Evolutionary conservation across 2,113 vertebrate species (phyloP).

Genomic region (Rana temporaria): DNA sequence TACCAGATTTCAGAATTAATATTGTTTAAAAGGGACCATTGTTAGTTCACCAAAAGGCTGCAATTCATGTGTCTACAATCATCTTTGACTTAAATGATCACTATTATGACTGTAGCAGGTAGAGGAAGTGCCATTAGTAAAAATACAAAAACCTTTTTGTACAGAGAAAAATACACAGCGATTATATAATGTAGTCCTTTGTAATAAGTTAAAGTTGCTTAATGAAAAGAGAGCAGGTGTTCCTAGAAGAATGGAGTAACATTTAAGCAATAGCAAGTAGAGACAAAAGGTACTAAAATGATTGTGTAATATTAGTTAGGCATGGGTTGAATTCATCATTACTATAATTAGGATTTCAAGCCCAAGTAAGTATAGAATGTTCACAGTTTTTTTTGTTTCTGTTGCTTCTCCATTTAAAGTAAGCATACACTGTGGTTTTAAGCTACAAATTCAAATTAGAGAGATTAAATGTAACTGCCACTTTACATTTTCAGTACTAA

Average conservation of each 20-base stretch:
- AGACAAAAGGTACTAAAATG: slow-evolving; percentile 2
- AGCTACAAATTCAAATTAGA: too few species aligned
- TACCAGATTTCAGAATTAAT: slow-evolving; percentile 14
- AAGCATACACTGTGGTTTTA: too few species aligned
- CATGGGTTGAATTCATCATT: slow-evolving; percentile 34
- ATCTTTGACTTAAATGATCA: slow-evolving; percentile 8
- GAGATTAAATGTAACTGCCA: too few species aligned
- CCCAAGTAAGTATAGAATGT: too few species aligned
- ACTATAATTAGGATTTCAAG: slow-evolving; percentile 80
- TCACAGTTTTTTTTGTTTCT: too few species aligned
- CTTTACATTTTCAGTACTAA: too few species aligned
- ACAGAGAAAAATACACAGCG: slow-evolving; percentile 3
- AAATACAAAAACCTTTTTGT: slow-evolving; percentile 9
- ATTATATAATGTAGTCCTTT: slow-evolving; percentile 39
- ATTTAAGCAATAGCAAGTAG: neutral
- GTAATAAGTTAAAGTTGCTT: slow-evolving; percentile 31
- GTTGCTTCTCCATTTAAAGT: too few species aligned
- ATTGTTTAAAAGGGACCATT: slow-evolving; percentile 8
- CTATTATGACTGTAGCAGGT: slow-evolving; percentile 26
- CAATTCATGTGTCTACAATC: slow-evolving; percentile 12
- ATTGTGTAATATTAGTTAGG: slow-evolving; percentile 10
- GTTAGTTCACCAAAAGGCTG: slow-evolving; percentile 12
- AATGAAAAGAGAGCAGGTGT: slow-evolving; percentile 42
- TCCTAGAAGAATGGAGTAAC: slow-evolving; percentile 23
- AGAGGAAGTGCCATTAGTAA: slow-evolving; percentile 36